Percentiles rank a stretch among this genome's conserved stretches.
Conservation (phyloP, 2,113 vertebrate species). For the Gopherus evgoodei region DNA sequence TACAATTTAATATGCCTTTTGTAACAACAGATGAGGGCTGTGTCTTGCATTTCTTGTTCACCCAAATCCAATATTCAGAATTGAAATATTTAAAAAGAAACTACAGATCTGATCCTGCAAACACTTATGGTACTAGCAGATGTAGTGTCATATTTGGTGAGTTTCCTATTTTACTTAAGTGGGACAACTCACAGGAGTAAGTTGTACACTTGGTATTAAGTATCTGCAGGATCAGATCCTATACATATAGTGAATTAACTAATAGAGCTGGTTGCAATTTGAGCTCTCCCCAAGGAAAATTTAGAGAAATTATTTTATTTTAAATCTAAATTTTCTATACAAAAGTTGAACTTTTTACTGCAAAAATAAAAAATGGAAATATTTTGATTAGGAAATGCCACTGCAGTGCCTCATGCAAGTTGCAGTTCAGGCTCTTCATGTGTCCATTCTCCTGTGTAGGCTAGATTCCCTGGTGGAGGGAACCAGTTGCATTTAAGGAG, state of each 20-base stretch:
- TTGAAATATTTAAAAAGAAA: not conserved
- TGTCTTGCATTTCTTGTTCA: not conserved
- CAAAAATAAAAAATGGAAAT: too few relatives aligned
- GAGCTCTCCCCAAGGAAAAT: too few relatives aligned
- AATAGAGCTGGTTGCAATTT: not conserved
- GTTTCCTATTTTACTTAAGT: not conserved
- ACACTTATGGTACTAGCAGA: not conserved
- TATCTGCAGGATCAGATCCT: too few relatives aligned
- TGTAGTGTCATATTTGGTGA: not conserved
- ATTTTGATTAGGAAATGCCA: too few relatives aligned
- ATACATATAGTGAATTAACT: not conserved
- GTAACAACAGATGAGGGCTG: not conserved
- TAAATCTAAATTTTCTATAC: not conserved
- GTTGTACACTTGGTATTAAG: not conserved
- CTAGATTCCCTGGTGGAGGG: not conserved
- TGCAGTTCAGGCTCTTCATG: not conserved
- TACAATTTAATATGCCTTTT: too few relatives aligned
- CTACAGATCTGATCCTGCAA: not conserved
- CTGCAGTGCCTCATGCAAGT: too few relatives aligned
- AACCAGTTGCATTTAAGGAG: not conserved
- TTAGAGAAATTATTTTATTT: not conserved
- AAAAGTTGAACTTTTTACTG: not conserved
- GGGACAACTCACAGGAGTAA: not conserved
- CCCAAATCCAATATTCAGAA: not conserved
- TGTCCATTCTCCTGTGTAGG: not conserved